Conservation (phyloP, 2,797 vertebrate species). For the Molossus alvarezi region DNA sequence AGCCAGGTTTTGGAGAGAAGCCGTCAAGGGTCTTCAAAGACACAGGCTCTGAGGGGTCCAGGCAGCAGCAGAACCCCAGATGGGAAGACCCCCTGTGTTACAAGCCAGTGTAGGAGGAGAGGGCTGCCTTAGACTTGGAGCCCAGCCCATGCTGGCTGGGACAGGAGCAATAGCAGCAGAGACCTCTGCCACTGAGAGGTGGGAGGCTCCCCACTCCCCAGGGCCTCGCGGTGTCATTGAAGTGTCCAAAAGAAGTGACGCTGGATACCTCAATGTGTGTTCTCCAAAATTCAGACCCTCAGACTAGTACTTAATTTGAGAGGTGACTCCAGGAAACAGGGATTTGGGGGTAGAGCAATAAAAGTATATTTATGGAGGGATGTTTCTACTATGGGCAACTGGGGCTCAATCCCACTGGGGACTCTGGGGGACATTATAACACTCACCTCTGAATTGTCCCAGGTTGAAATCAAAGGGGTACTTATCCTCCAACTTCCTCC, state of each 20-base stretch:
- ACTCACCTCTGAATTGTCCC: background rate
- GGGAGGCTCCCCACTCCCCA: background rate
- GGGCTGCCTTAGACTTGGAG: background rate
- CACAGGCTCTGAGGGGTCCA: background rate
- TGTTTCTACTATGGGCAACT: background rate
- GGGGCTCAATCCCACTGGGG: background rate
- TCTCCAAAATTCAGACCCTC: background rate
- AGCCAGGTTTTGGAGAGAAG: background rate
- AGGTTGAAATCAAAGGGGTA: background rate
- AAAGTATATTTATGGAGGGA: background rate
- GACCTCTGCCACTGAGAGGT: background rate
- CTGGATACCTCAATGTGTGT: background rate
- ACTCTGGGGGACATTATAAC: background rate
- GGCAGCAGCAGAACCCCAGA: background rate
- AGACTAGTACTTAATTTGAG: background rate
- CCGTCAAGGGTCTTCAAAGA: background rate
- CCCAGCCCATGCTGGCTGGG: no score
- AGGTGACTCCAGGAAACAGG: background rate
- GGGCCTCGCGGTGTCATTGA: background rate
- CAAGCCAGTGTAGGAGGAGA: background rate
- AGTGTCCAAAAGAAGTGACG: background rate
- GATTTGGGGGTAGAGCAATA: background rate
- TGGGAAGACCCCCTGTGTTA: background rate
- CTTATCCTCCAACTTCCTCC: background rate
- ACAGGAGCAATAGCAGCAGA: background rate